Evolutionary conservation across 2,113 vertebrate species (phyloP).

Genomic region (Barbus barbus): DNA sequence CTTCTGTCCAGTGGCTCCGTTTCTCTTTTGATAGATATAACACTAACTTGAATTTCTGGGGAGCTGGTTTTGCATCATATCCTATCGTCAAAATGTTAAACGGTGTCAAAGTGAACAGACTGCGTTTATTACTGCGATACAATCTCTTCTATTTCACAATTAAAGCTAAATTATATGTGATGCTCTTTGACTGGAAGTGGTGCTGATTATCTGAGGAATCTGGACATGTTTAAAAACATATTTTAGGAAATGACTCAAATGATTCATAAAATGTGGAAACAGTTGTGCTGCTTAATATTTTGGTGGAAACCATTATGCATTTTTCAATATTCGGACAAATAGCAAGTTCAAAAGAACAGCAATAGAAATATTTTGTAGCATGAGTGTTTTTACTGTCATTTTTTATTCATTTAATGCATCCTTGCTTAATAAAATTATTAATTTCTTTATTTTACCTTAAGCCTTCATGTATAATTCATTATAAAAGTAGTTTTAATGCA

Average conservation of each 20-base stretch:
- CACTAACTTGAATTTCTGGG: neutral
- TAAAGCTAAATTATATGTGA: neutral
- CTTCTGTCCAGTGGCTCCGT: neutral
- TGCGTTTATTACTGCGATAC: neutral
- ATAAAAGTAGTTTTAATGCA: too few relatives aligned
- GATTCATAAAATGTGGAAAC: too few relatives aligned
- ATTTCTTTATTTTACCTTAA: too few relatives aligned
- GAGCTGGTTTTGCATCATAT: neutral
- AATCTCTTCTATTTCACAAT: neutral
- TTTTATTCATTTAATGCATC: too few relatives aligned
- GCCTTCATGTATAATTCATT: too few relatives aligned
- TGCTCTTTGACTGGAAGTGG: neutral
- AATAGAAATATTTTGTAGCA: too few relatives aligned
- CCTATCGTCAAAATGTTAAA: neutral
- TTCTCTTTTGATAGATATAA: neutral
- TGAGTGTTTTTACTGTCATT: too few relatives aligned
- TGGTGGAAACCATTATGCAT: too few relatives aligned
- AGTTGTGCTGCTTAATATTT: too few relatives aligned
- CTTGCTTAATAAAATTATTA: too few relatives aligned
- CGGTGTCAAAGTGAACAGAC: neutral
- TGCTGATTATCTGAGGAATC: conserved; percentile 6
- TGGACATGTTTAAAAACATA: neutral
- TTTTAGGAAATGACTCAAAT: neutral
- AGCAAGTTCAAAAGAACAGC: too few relatives aligned
- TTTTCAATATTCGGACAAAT: too few relatives aligned